phyloP scores from a whole-genome alignment of 1,140 invertebrate species.

The Neomicropteryx cornuta region DNA sequence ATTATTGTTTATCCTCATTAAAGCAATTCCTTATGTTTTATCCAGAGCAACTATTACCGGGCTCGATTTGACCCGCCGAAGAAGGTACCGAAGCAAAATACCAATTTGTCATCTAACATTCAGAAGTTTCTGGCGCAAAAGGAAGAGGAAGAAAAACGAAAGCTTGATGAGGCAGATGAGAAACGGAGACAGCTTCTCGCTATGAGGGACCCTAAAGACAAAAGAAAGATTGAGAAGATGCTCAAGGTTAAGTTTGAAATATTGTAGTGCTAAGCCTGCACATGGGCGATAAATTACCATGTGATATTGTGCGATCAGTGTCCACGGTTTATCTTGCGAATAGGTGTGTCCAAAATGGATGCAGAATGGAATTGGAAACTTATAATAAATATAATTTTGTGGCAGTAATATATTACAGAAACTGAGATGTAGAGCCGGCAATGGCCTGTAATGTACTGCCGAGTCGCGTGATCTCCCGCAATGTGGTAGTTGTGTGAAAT shows the following conservation, averaged over 20 bases:
- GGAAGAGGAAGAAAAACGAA: slow-evolving; percentile 64
- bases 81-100: slow-evolving; percentile 57
- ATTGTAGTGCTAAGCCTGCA: slow-evolving; percentile 2
- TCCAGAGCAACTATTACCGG: slow-evolving; percentile 50
- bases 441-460: no score
- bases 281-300: not conserved
- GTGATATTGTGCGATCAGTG: not conserved
- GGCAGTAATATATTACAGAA: not conserved
- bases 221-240: slow-evolving; percentile 52
- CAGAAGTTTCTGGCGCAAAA: slow-evolving; percentile 72
- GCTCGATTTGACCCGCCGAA: slow-evolving; percentile 73
- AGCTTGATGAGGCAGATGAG: slow-evolving; percentile 48
- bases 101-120: slow-evolving; percentile 61
- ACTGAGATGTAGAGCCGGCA: not conserved
- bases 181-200: slow-evolving; percentile 56
- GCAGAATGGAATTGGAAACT: not conserved
- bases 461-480: no score
- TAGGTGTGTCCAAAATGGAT: no score
- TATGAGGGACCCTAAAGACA: slow-evolving; percentile 61
- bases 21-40: slow-evolving; percentile 12
- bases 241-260: slow-evolving; percentile 20
- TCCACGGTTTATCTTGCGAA: no score
- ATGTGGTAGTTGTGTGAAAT: no score
- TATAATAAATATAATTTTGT: not conserved
- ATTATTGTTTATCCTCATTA: not conserved